Percentiles rank a stretch among this genome's conserved stretches.
Evolutionary conservation across 2,888 invertebrate genomes (phyloP).

Genomic region (Chalcosyrphus nemorum): DNA sequence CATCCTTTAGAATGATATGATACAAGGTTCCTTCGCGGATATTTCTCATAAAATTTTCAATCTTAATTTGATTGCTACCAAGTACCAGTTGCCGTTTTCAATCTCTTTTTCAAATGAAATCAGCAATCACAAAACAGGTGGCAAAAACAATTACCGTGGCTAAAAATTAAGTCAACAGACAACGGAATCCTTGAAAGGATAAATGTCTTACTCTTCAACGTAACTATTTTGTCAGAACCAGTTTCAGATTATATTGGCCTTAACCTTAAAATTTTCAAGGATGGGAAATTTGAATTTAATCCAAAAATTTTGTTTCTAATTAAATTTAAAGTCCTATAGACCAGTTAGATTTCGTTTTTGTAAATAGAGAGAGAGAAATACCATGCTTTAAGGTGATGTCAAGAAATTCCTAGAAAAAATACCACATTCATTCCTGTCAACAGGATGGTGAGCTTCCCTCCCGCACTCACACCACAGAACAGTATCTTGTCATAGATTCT

Average conservation of each 20-base stretch:
- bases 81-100: background rate
- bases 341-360: background rate
- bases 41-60: too few species aligned
- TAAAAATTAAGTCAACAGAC: background rate
- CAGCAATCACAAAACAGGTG: background rate
- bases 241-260: background rate
- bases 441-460: background rate
- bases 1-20: background rate
- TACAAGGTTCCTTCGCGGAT: background rate
- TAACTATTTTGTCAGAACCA: background rate
- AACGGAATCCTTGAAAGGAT: background rate
- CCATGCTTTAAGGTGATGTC: slow-evolving; percentile 2
- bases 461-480: background rate
- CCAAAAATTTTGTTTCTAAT: slow-evolving; percentile 1
- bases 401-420: background rate
- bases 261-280: background rate
- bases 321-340: background rate
- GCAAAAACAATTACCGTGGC: background rate
- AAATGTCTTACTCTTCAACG: background rate
- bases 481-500: too few species aligned
- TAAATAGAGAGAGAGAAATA: background rate
- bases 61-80: background rate
- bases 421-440: background rate
- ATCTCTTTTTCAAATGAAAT: background rate
- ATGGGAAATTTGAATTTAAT: background rate